These are phyloP conservation scores for Nemopilema nomurai DNA, from an alignment of 30 jellyfish, hydroid and myxozoan genomes.

Conservation along the genomic window DNA sequence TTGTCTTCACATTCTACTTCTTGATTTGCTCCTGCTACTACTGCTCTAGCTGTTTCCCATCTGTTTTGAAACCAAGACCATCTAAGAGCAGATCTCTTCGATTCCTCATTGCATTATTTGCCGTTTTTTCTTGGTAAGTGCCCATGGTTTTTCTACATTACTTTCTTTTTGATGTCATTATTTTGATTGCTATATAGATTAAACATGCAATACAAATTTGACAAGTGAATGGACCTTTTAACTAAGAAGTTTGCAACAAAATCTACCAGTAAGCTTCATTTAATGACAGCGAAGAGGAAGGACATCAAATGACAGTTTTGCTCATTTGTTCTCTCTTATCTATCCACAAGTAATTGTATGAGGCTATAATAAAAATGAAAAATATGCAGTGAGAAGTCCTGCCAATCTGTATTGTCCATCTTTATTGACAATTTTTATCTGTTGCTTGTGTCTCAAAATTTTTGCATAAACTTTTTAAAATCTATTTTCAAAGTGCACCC, in stretches of 20 bases:
- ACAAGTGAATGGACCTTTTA: no score
- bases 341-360: no score
- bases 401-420: neutral
- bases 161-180: no score
- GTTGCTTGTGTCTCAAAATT: neutral
- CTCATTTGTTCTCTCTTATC: no score
- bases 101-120: slow-evolving; percentile 68
- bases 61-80: slow-evolving; percentile 84
- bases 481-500: slow-evolving; percentile 55
- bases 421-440: neutral
- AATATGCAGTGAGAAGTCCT: no score
- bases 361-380: no score
- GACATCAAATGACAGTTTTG: no score
- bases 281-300: no score
- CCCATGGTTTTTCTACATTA: neutral
- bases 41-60: slow-evolving; percentile 91
- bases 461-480: neutral
- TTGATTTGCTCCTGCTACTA: slow-evolving; percentile 88
- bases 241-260: no score
- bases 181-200: no score
- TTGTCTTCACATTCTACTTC: slow-evolving; percentile 68
- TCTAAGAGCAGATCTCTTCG: slow-evolving; percentile 84
- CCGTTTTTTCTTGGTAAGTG: slow-evolving; percentile 84
- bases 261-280: no score
- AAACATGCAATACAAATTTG: no score